Conservation (phyloP, 2,888 invertebrate genomes). For the Hemaris fuciformis region DNA sequence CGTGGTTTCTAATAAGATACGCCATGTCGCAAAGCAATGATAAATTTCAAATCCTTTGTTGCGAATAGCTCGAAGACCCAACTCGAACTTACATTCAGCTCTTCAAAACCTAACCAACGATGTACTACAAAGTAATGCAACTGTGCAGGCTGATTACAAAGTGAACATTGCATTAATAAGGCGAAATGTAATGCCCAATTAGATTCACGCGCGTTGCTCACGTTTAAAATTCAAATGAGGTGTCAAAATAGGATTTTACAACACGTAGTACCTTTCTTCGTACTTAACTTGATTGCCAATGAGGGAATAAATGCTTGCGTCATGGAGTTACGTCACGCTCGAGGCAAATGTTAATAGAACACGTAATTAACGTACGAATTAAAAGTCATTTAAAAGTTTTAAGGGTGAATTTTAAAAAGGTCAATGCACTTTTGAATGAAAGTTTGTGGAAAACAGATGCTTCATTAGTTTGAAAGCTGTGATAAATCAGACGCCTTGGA, state of each 20-base stretch:
- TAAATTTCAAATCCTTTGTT: too few species aligned
- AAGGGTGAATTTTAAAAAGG: background rate
- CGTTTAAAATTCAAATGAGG: constrained; percentile 15
- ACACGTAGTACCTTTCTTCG: constrained; percentile 5
- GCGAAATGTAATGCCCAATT: constrained; percentile 12
- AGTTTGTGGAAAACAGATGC: background rate
- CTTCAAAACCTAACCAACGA: too few species aligned
- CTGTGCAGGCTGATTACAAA: background rate
- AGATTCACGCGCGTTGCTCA: constrained; percentile 11
- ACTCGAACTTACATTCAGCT: too few species aligned
- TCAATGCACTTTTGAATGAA: background rate
- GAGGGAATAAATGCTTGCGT: constrained; percentile 9
- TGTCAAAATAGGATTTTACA: constrained; percentile 13
- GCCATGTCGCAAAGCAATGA: too few species aligned
- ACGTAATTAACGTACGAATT: constrained; percentile 2
- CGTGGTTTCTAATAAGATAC: too few species aligned
- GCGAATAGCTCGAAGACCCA: too few species aligned
- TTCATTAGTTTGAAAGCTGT: background rate
- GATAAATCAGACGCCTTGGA: background rate
- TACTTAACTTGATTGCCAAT: constrained; percentile 14
- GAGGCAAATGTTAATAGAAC: background rate
- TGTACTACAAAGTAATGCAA: background rate
- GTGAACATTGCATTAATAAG: background rate
- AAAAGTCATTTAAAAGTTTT: background rate
- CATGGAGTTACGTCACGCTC: background rate